Evolutionary conservation across 2,888 invertebrate species (phyloP).

Genomic region (Calliphora vomitoria): DNA sequence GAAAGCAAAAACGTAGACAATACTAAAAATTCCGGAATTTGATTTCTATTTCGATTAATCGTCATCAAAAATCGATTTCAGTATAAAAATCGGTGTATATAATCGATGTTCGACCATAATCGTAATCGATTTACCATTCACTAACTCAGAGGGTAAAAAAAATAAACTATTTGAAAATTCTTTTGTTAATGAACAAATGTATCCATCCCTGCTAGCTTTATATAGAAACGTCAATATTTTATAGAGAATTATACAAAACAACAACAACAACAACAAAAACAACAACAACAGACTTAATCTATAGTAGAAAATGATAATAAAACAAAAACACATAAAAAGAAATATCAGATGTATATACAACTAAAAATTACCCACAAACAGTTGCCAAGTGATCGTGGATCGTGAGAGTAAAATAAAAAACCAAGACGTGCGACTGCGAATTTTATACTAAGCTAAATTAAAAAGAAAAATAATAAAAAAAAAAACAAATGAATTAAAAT

Average conservation of each 20-base stretch:
- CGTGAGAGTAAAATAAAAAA: constrained; percentile 65
- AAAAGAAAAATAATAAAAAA: no score
- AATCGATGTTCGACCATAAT: no score
- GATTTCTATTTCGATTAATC: no score
- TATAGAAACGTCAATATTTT: constrained; percentile 22
- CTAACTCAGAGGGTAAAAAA: no score
- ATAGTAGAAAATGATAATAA: constrained; percentile 16
- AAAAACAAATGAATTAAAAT: constrained; percentile 35
- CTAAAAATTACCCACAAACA: constrained; percentile 62
- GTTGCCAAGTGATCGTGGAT: constrained; percentile 72
- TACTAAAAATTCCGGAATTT: no score
- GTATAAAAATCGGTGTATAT: no score
- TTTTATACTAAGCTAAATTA: constrained; percentile 4
- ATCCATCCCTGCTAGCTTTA: not conserved
- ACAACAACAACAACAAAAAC: not conserved
- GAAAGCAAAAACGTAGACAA: no score
- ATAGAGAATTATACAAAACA: constrained; percentile 11
- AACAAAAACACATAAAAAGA: constrained; percentile 20
- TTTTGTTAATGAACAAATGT: no score
- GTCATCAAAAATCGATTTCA: no score
- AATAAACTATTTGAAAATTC: no score
- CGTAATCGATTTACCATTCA: no score
- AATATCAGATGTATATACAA: constrained; percentile 59
- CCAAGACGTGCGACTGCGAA: constrained; percentile 22
- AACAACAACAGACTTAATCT: constrained; percentile 43